Evolutionary conservation across 2,888 invertebrate species (phyloP).

Genomic region (Odontocolon sp.): DNA sequence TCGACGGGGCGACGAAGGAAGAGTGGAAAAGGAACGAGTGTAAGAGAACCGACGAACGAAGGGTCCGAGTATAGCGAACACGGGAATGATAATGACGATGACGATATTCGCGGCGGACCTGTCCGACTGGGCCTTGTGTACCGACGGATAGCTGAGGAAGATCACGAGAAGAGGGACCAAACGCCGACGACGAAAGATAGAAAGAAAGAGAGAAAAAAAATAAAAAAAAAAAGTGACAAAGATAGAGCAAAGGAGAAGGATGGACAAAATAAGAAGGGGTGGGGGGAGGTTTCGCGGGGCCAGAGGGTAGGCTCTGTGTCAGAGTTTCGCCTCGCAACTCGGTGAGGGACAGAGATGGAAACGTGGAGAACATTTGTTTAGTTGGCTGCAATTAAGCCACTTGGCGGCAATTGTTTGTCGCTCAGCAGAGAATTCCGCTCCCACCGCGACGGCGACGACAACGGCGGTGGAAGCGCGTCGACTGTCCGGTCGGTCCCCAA

Average conservation of each 20-base stretch:
- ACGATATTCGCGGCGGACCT: conserved; percentile 63
- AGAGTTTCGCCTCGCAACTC: background rate
- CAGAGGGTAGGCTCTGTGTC: conserved; percentile 2
- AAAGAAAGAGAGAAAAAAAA: conserved; percentile 1
- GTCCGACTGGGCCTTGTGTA: conserved; percentile 46
- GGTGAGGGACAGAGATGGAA: conserved; percentile 47
- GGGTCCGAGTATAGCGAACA: conserved; percentile 44
- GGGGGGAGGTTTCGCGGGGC: conserved; percentile 41
- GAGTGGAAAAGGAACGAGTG: conserved; percentile 6
- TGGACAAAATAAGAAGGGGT: conserved; percentile 57
- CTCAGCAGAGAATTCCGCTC: conserved; percentile 81
- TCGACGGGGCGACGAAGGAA: conserved; percentile 22
- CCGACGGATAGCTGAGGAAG: conserved; percentile 26
- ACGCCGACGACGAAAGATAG: conserved; percentile 8
- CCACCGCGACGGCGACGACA: conserved; percentile 67
- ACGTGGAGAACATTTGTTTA: conserved; percentile 78
- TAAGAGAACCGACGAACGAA: conserved; percentile 28
- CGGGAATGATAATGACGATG: conserved; percentile 64
- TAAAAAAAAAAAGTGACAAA: conserved; percentile 49
- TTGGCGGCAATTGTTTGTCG: conserved; percentile 81
- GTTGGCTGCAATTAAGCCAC: conserved; percentile 81
- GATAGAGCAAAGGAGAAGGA: conserved; percentile 43
- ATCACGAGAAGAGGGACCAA: conserved; percentile 17
- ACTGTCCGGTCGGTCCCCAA: conserved; percentile 41
- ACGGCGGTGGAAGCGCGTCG: conserved; percentile 32